phyloP scores from a whole-genome alignment of 2,113 vertebrate species.

The Rattus norvegicus region DNA sequence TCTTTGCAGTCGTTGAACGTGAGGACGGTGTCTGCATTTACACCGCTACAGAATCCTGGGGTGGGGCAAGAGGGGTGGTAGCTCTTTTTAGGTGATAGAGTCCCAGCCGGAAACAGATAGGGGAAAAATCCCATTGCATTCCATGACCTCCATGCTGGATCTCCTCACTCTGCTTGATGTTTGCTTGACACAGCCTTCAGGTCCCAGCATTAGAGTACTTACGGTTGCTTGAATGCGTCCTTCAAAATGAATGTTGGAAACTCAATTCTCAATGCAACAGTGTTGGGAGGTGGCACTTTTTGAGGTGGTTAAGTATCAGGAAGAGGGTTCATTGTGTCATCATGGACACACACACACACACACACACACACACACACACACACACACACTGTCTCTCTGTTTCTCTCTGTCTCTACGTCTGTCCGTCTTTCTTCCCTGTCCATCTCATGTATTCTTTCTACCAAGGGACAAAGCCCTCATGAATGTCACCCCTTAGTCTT shows the following conservation, averaged over 20 bases:
- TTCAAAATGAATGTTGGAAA: neutral
- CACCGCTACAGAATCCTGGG: neutral
- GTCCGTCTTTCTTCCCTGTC: neutral
- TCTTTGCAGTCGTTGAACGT: neutral
- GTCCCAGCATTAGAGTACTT: neutral
- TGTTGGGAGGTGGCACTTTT: neutral
- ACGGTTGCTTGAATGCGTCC: neutral
- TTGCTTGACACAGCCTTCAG: neutral
- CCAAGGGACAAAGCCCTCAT: neutral
- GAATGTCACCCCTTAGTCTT: neutral
- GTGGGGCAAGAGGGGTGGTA: neutral
- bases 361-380: no score
- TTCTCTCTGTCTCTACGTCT: neutral
- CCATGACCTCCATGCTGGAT: neutral
- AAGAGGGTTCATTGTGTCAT: neutral
- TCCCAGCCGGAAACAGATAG: neutral
- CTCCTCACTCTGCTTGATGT: accelerated
- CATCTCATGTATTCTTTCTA: neutral
- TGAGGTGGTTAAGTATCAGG: no score
- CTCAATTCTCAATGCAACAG: neutral
- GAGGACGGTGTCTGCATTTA: neutral
- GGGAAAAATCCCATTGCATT: neutral
- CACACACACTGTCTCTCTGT: neutral
- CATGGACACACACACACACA: no score
- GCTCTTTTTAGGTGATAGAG: neutral